phyloP scores from a whole-genome alignment of 37 sponge, comb jelly and placozoan species.

The Bolinopsis microptera region DNA sequence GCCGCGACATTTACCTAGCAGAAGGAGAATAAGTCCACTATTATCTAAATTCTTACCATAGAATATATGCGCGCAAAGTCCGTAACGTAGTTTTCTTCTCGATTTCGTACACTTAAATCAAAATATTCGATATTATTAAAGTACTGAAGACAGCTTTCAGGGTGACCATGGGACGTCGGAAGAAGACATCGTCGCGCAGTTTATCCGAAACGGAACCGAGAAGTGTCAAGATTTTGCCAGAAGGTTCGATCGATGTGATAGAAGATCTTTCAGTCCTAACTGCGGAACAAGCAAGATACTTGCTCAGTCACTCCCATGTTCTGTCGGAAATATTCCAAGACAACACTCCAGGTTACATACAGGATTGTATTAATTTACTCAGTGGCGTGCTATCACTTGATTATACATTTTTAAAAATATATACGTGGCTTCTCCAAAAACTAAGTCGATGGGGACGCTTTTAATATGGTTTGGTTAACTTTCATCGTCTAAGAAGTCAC shows the following conservation, averaged over 20 bases:
- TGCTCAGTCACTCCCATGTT: neutral
- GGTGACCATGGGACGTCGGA: slow-evolving; percentile 26
- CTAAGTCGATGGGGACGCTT: no score
- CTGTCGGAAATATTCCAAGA: slow-evolving; percentile 4
- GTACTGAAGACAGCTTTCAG: no score
- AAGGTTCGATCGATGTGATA: neutral
- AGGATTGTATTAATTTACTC: no score
- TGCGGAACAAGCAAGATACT: slow-evolving; percentile 4
- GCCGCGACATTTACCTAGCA: neutral
- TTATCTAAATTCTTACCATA: neutral
- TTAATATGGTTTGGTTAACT: no score
- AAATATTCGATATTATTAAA: no score
- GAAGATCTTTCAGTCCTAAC: neutral
- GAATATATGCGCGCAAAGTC: neutral
- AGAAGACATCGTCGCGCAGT: slow-evolving; percentile 34
- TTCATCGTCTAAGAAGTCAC: no score
- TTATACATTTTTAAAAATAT: no score
- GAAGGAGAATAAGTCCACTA: neutral
- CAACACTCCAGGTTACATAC: neutral
- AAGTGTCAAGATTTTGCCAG: neutral
- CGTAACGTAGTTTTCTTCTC: no score
- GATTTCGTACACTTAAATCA: no score
- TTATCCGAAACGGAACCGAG: slow-evolving; percentile 4
- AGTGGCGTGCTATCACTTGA: no score
- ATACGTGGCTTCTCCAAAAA: no score